Percentiles rank a stretch among this genome's conserved stretches.
These are phyloP conservation scores for Enteromius argenteus DNA, from an alignment of 2,797 vertebrate species.

Conservation along the genomic window DNA sequence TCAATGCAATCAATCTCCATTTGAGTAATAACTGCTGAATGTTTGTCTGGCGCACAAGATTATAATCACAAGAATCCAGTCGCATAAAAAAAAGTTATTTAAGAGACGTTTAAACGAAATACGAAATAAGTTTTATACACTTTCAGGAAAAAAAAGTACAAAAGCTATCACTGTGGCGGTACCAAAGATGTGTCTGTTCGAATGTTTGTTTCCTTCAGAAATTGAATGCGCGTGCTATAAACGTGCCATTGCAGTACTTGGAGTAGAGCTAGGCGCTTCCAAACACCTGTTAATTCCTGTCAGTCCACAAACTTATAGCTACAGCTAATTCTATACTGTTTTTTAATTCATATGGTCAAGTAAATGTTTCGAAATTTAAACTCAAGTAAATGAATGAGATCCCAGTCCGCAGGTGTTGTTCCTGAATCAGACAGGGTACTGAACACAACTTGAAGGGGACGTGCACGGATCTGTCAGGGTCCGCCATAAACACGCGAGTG, in stretches of 20 bases:
- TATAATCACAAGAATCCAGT: neutral
- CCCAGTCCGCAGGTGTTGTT: conserved; percentile 14
- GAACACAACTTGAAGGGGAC: conserved; percentile 29
- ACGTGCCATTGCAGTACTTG: neutral
- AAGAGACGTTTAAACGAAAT: neutral
- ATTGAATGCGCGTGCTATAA: neutral
- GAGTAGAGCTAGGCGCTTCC: neutral
- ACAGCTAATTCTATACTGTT: neutral
- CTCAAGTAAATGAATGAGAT: neutral
- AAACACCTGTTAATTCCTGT: neutral
- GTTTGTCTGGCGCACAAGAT: neutral
- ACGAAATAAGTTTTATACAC: neutral
- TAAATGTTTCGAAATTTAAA: neutral
- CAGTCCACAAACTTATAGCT: neutral
- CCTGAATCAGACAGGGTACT: conserved; percentile 5
- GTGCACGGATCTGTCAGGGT: conserved; percentile 28
- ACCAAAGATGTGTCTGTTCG: neutral
- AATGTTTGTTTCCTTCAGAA: neutral
- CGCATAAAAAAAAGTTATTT: neutral
- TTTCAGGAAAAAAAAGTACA: too few relatives aligned
- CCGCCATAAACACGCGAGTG: conserved; percentile 42
- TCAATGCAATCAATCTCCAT: neutral
- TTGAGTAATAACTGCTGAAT: neutral
- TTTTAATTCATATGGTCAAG: neutral
- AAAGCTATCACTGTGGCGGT: too few relatives aligned